Evolutionary conservation across 92 coral and sea anemone genomes (phyloP).

Genomic region (Desmophyllum pertusum): DNA sequence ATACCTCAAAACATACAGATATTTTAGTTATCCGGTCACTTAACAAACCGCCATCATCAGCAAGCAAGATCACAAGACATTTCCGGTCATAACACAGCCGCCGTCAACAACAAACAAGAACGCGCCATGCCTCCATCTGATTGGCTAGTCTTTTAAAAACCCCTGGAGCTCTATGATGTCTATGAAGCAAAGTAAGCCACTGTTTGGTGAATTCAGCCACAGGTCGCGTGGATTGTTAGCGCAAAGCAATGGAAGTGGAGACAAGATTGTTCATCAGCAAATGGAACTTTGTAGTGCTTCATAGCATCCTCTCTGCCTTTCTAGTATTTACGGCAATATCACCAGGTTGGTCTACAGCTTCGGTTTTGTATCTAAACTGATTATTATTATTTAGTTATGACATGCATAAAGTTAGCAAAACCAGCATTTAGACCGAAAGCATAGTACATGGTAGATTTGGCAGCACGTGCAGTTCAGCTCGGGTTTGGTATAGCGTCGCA

Average conservation of each 20-base stretch:
- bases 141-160: not conserved
- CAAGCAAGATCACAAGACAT: too few relatives aligned
- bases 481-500: not conserved
- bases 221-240: not conserved
- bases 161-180: constrained; percentile 12
- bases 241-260: not conserved
- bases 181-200: not conserved
- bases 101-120: not conserved
- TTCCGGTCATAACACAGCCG: not conserved
- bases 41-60: not conserved
- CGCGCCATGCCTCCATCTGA: not conserved
- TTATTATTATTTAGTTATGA: not conserved
- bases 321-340: not conserved
- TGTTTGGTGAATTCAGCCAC: not conserved
- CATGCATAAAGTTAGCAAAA: not conserved
- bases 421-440: not conserved
- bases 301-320: not conserved
- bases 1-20: not conserved
- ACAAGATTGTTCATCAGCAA: too few relatives aligned
- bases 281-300: not conserved
- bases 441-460: not conserved
- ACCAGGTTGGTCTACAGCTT: not conserved
- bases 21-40: not conserved
- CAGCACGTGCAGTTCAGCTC: not conserved
- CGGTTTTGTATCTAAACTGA: not conserved